Base-by-base conservation (phyloP, 2,888 invertebrate species). In the Drosophila subsilvestris region DNA sequence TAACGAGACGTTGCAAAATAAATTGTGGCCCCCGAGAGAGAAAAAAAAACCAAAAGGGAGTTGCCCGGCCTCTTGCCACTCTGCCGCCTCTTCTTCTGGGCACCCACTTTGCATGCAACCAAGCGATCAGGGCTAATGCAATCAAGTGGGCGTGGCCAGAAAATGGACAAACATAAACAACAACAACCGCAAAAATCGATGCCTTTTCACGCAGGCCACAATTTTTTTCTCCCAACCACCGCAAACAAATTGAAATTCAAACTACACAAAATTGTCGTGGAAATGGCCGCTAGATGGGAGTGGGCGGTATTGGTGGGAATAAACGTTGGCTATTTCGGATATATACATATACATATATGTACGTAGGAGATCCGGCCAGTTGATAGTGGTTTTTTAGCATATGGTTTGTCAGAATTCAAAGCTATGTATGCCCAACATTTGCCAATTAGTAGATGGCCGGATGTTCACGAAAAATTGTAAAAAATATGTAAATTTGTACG, bases 111-210 rank as follows among this genome's bases (percentile, higher is more conserved):
- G 62, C 57, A 70, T 71, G 57, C 63, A 63, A 58, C 63, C 57
- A 44, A 45, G 37, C 47, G 63, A 71, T 71, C 53, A 47, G 71
- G 70, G 69, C 25, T 69, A 71, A 70, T 69, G 70, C 71, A 70
- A 71, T 71, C 70, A 71, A 71, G 57, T 71, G 71, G 71, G 71
- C 71, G 71, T 70, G 70, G 70, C 70, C 71, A 71, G 71, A 42
- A 48, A 62, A 58, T 12, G 44, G 18, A n/a, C 17, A 42, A 54
- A 56, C 22, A n/a, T n/a, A n/a, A 25, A 49, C 42, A 59, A 18
- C 27, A 27, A 12, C 12, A 43, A 22, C 43, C 27, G 8, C 27
- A 45, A 66, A 68, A 71, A 71, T 71, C 71, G 63, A 71, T 70
- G 57, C 22, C 27, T 20, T 47, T 44, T 53, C 70, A 71, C 70